Conservation (phyloP, 2,888 invertebrate species). For the Scaptomyza flava region DNA sequence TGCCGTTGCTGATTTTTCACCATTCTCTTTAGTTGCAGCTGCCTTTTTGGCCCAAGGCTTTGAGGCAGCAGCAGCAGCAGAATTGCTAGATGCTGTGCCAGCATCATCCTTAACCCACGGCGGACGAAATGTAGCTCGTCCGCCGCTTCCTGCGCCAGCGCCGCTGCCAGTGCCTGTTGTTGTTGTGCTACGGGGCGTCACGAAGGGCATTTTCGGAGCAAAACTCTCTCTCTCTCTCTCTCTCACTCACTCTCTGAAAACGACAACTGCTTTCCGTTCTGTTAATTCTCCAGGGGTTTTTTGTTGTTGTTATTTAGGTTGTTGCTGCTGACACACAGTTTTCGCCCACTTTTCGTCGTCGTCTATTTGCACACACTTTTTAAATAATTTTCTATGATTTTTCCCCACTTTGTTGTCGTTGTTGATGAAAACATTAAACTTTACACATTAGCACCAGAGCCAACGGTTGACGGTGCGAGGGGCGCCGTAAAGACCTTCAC, state of each 20-base stretch:
- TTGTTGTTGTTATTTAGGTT: constrained; percentile 1
- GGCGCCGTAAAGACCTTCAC: constrained; percentile 30
- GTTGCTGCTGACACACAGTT: constrained; percentile 3
- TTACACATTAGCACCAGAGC: constrained; percentile 75
- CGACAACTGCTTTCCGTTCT: constrained; percentile 55
- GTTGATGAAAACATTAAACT: constrained; percentile 75
- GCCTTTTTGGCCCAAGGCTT: constrained; percentile 69
- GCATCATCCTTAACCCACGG: constrained; percentile 88
- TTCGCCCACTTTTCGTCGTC: constrained; percentile 46
- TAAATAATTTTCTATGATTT: constrained; percentile 70
- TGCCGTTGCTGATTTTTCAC: constrained; percentile 40
- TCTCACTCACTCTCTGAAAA: not conserved
- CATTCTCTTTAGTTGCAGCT: constrained; percentile 52
- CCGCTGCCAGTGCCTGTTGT: constrained; percentile 52
- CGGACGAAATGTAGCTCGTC: constrained; percentile 88
- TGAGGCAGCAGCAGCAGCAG: constrained; percentile 41
- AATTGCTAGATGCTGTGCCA: constrained; percentile 82
- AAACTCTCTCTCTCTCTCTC: not conserved
- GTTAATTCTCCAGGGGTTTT: constrained; percentile 63
- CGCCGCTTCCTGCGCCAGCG: constrained; percentile 74
- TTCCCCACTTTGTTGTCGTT: constrained; percentile 34
- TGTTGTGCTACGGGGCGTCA: constrained; percentile 78
- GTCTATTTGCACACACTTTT: constrained; percentile 77
- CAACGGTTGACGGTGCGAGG: constrained; percentile 11
- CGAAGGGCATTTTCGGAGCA: constrained; percentile 80